A percentile compares a stretch with the other conserved stretches of the same genome.
These are phyloP conservation scores for Symphodus melops DNA, from an alignment of 2,113 vertebrate genomes.

Conservation along the genomic window DNA sequence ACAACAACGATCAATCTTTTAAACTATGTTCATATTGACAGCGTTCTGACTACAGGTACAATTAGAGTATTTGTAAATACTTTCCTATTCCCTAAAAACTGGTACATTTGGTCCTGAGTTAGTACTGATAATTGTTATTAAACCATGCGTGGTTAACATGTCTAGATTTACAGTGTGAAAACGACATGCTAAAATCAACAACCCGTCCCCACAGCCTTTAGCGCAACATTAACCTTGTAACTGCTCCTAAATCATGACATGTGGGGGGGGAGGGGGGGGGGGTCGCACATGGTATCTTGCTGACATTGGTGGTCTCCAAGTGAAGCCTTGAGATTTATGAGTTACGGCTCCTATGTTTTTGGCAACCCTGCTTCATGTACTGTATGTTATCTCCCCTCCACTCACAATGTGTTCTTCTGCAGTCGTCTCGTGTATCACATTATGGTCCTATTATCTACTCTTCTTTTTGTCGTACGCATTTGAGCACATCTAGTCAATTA, in stretches of 20 bases:
- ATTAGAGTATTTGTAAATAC: background rate
- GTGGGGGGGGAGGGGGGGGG: background rate
- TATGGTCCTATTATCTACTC: background rate
- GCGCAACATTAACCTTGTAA: conserved; percentile 56
- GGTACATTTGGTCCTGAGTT: background rate
- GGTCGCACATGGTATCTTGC: conserved; percentile 14
- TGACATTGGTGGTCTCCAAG: conserved; percentile 38
- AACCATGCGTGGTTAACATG: background rate
- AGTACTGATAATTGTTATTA: background rate
- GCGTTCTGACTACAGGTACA: background rate
- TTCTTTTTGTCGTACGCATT: background rate
- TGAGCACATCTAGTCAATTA: background rate
- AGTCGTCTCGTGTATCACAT: background rate
- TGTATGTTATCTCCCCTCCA: background rate
- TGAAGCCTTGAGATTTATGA: conserved; percentile 55
- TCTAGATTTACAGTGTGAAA: conserved; percentile 60
- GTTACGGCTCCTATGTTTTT: conserved; percentile 6
- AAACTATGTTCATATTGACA: no score
- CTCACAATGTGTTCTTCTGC: background rate
- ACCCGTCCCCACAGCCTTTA: background rate
- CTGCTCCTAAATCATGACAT: conserved; percentile 55
- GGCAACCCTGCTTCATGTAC: conserved; percentile 22
- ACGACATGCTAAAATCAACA: conserved; percentile 44
- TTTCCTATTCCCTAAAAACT: background rate
- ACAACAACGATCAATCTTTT: no score